Base-by-base conservation (phyloP, 2,888 invertebrate genomes). In the Drosophila prostipennis region DNA sequence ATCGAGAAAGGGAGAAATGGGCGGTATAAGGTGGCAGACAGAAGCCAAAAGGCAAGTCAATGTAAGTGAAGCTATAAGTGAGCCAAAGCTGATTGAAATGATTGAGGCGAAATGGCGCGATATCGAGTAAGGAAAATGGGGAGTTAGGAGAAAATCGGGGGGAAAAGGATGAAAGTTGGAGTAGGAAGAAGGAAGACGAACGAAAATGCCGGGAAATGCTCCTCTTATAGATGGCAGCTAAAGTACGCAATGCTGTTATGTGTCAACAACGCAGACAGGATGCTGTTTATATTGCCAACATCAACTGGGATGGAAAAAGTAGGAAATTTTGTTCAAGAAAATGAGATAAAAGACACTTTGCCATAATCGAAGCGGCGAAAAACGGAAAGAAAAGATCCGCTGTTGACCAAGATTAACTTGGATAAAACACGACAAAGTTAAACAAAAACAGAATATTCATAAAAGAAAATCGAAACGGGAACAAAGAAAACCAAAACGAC, bases 51-150 rank as follows among this genome's bases (percentile, higher is more conserved):
- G 82, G 77, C 87, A 87, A 87, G 87, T 84, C 82, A 81, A 84
- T 82, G 87, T 81, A 76, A 77, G 79, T 74, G 74, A 76, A 77
- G 79, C 79, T 81, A 73, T 81, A 82, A 84, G 79, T 84, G 79
- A 84, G 79, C 72, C 82, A 84, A 87, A 83, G 87, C 87, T 87
- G 85, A 81, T 83, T 83, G 85, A 83, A 87, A 82, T 82, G 87
- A 82, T 82, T 82, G 82, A 85, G 85, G 76, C 76, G 77, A 87
- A 82, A 78, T 84, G 82, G 72, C 72, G 80, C 72, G 76, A 83
- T 81, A 86, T 77, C 78, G 72, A 71, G 54, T 71, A 54, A 46
- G 55, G 70, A 56, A 59, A 46, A 11, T 36, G 32, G 45, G 26
- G 11, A 40, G 42, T 37, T 13, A 26, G 7, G 29, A 23, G 36